phyloP scores from a whole-genome alignment of 2,797 vertebrate species.

The Pampus argenteus region DNA sequence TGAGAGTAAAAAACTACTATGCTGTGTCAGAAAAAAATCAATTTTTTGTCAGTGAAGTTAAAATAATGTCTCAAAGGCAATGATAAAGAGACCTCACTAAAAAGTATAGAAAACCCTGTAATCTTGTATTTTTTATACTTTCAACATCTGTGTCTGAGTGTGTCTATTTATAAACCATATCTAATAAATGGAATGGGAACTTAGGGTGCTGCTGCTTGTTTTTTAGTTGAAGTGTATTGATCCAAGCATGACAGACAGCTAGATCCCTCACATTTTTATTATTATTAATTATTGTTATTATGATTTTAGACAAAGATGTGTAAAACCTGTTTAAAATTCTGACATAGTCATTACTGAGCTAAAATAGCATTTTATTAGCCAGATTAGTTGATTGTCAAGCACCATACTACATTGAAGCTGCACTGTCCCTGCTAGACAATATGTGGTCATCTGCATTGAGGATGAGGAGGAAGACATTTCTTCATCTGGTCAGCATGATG shows the following conservation, averaged over 20 bases:
- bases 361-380: too few species aligned
- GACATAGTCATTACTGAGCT: too few species aligned
- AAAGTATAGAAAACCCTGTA: conserved; percentile 75
- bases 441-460: too few species aligned
- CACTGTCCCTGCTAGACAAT: too few species aligned
- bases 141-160: conserved; percentile 78
- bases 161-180: conserved; percentile 85
- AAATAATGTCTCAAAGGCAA: conserved; percentile 65
- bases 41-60: conserved; percentile 68
- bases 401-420: too few species aligned
- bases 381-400: too few species aligned
- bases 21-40: conserved; percentile 64
- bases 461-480: too few species aligned
- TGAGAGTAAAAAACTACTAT: conserved; percentile 75
- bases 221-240: not conserved
- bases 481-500: too few species aligned
- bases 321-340: too few species aligned
- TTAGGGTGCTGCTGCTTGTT: conserved; percentile 34
- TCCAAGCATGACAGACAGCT: not conserved
- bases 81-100: conserved; percentile 77
- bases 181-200: conserved; percentile 84
- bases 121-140: conserved; percentile 83
- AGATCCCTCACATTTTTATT: not conserved
- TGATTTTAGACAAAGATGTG: too few species aligned
- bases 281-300: not conserved